Percentiles rank a stretch among this genome's conserved stretches.
phyloP scores from a whole-genome alignment of 2,888 invertebrate species.

The Cosmia trapezina region DNA sequence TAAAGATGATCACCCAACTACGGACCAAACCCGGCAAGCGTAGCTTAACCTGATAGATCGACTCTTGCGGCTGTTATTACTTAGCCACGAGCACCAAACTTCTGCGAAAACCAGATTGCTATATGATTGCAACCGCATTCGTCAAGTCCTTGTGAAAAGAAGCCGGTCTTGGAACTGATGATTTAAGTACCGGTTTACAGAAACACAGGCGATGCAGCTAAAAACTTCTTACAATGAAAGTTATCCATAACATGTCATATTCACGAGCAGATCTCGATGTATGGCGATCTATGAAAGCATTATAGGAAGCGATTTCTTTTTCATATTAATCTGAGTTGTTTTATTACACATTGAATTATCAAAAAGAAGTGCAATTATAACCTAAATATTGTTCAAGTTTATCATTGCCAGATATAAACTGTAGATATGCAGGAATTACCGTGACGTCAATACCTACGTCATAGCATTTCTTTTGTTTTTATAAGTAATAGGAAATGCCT shows the following conservation, averaged over 20 bases:
- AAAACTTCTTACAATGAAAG: conserved; percentile 1
- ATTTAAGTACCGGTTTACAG: conserved; percentile 10
- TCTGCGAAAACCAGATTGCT: background rate
- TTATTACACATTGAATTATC: background rate
- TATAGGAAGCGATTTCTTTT: background rate
- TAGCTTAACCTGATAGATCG: too few species aligned
- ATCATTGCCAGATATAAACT: conserved; percentile 47
- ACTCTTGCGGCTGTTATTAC: too few species aligned
- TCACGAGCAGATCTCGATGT: too few species aligned
- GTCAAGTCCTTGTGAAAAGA: background rate
- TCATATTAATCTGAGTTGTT: background rate
- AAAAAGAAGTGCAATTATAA: conserved; percentile 2
- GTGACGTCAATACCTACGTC: conserved; percentile 35
- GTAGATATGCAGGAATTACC: conserved; percentile 45
- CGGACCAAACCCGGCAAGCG: too few species aligned
- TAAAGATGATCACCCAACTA: too few species aligned
- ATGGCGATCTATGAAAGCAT: too few species aligned
- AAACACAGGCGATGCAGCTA: background rate
- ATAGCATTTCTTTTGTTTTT: conserved; percentile 30
- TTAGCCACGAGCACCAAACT: background rate
- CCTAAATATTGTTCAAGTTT: conserved; percentile 29
- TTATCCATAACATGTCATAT: too few species aligned
- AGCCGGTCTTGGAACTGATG: conserved; percentile 7
- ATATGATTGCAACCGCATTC: background rate
- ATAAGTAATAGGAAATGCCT: background rate